Conservation (phyloP, 2,797 vertebrate species). For the Ataeniobius toweri region DNA sequence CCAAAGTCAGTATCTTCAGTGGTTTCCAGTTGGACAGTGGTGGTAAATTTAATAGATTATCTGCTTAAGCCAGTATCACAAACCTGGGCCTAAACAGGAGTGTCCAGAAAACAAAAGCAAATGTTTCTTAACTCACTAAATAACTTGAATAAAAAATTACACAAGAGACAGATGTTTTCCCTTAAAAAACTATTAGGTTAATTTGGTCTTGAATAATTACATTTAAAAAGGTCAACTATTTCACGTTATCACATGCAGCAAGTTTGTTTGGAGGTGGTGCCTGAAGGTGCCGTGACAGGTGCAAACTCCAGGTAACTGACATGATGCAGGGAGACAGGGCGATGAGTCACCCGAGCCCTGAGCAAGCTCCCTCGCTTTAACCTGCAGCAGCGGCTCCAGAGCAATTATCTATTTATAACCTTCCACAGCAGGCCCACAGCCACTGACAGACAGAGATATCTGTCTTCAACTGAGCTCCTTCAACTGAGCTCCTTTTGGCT, state of each 20-base stretch:
- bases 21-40: not conserved
- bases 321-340: slow-evolving; percentile 69
- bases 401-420: slow-evolving; percentile 76
- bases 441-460: slow-evolving; percentile 41
- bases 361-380: slow-evolving; percentile 57
- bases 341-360: slow-evolving; percentile 65
- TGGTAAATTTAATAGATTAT: too few relatives aligned
- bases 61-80: not conserved
- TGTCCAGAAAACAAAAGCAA: not conserved
- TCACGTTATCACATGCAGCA: slow-evolving; percentile 2
- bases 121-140: not conserved
- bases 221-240: not conserved
- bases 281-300: slow-evolving; percentile 54
- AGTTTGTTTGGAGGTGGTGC: slow-evolving; percentile 22
- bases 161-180: not conserved
- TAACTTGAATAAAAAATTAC: not conserved
- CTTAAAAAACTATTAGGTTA: not conserved
- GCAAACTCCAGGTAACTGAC: slow-evolving; percentile 71
- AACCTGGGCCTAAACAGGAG: not conserved
- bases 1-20: not conserved
- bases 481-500: slow-evolving; percentile 37
- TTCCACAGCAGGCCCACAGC: slow-evolving; percentile 43
- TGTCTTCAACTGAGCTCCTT: slow-evolving; percentile 42
- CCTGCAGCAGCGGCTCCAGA: slow-evolving; percentile 60
- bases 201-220: not conserved